Evolutionary conservation across 2,888 invertebrate species (phyloP).

Genomic region (Lasioglossum villosulum): DNA sequence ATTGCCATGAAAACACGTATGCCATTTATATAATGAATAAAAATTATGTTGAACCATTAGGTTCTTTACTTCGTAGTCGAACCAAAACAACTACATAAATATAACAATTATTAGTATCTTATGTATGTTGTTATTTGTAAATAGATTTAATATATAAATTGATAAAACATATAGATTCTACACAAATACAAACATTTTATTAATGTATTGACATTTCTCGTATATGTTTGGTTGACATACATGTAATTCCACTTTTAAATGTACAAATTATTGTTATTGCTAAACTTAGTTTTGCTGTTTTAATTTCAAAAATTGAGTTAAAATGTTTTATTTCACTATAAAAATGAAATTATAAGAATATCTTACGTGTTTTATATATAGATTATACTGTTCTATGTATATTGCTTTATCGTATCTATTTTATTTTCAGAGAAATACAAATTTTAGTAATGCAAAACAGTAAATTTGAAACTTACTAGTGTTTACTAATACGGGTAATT

Average conservation of each 20-base stretch:
- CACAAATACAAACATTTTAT: slow-evolving; percentile 25
- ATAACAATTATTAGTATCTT: neutral
- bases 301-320: neutral
- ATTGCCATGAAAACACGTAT: slow-evolving; percentile 23
- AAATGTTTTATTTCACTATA: neutral
- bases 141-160: slow-evolving; percentile 5
- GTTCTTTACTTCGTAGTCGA: slow-evolving; percentile 9
- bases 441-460: neutral
- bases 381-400: neutral
- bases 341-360: neutral
- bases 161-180: neutral
- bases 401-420: neutral
- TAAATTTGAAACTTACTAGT: neutral
- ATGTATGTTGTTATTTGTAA: slow-evolving; percentile 5
- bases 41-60: slow-evolving; percentile 21
- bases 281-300: neutral
- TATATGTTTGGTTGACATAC: neutral
- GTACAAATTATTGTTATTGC: neutral
- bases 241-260: slow-evolving; percentile 12
- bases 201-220: slow-evolving; percentile 9
- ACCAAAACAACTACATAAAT: neutral
- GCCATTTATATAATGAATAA: slow-evolving; percentile 46
- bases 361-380: neutral
- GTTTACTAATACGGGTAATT: neutral
- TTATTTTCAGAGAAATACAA: neutral